Evolutionary conservation across 1,140 invertebrate genomes (phyloP).

Genomic region (Ridgeia piscesae): DNA sequence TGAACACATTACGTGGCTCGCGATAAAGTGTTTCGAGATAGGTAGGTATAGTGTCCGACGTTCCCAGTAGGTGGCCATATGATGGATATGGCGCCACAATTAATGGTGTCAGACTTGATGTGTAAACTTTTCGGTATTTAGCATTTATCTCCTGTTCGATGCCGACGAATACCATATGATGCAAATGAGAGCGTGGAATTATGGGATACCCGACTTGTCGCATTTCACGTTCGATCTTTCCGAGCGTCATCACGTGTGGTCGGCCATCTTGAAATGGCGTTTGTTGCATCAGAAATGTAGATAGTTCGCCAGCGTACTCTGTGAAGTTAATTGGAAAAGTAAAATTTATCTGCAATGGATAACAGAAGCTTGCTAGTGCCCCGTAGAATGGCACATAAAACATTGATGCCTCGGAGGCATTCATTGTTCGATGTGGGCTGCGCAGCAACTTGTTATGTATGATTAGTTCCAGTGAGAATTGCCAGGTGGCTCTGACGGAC

Average conservation of each 20-base stretch:
- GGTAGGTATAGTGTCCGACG: not conserved
- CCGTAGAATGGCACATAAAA: slow-evolving; percentile 47
- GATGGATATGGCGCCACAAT: slow-evolving; percentile 45
- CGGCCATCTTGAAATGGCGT: slow-evolving; percentile 32
- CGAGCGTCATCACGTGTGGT: slow-evolving; percentile 40
- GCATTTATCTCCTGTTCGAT: slow-evolving; percentile 38
- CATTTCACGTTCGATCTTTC: slow-evolving; percentile 42
- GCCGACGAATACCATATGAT: slow-evolving; percentile 32
- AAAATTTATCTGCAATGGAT: not conserved
- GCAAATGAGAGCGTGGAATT: slow-evolving; percentile 28
- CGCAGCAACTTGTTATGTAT: slow-evolving; percentile 42
- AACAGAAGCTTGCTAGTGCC: slow-evolving; percentile 34
- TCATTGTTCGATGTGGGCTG: slow-evolving; percentile 37
- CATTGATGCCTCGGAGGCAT: slow-evolving; percentile 38
- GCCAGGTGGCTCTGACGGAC: slow-evolving; percentile 36
- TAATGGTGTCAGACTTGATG: not conserved
- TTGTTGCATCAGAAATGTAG: slow-evolving; percentile 26
- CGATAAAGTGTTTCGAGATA: not conserved
- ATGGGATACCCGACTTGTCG: slow-evolving; percentile 30
- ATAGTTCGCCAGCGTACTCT: slow-evolving; percentile 17
- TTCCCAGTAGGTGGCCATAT: slow-evolving; percentile 36
- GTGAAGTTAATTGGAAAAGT: not conserved
- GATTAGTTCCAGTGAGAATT: slow-evolving; percentile 43
- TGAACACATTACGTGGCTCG: slow-evolving; percentile 33
- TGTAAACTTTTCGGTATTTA: not conserved